Conservation (phyloP, 2,888 invertebrate genomes). For the Diabrotica balteata region DNA sequence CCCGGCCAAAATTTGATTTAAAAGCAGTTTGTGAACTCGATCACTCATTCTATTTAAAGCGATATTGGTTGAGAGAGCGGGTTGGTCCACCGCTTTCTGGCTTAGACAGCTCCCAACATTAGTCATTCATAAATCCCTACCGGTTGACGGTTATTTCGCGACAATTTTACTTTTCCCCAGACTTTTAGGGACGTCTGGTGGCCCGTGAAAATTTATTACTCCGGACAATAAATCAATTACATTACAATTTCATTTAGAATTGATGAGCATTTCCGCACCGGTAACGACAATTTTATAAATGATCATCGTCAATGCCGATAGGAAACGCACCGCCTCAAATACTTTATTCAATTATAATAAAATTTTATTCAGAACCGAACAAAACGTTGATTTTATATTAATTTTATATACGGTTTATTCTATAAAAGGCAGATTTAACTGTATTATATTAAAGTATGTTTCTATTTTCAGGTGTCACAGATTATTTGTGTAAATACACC, state of each 20-base stretch:
- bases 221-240: constrained; percentile 22
- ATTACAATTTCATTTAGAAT: constrained; percentile 15
- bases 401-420: too few relatives aligned
- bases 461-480: too few relatives aligned
- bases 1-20: constrained; percentile 54
- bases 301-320: background rate
- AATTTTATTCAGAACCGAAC: too few relatives aligned
- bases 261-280: constrained; percentile 14
- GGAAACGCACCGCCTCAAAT: background rate
- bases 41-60: constrained; percentile 51
- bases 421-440: too few relatives aligned
- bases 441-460: too few relatives aligned
- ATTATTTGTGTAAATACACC: too few relatives aligned
- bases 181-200: constrained; percentile 23
- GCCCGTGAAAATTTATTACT: constrained; percentile 25
- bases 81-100: constrained; percentile 28
- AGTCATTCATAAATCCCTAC: constrained; percentile 36
- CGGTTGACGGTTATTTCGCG: constrained; percentile 36
- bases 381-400: too few relatives aligned
- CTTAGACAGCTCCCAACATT: constrained; percentile 35
- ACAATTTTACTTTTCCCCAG: constrained; percentile 34
- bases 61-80: constrained; percentile 38
- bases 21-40: constrained; percentile 52
- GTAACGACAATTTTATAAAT: constrained; percentile 4
- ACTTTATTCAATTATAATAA: background rate